A percentile compares a stretch with the other conserved stretches of the same genome.
phyloP scores from a whole-genome alignment of 2,888 invertebrate genomes.

The Bellardia bayeri region DNA sequence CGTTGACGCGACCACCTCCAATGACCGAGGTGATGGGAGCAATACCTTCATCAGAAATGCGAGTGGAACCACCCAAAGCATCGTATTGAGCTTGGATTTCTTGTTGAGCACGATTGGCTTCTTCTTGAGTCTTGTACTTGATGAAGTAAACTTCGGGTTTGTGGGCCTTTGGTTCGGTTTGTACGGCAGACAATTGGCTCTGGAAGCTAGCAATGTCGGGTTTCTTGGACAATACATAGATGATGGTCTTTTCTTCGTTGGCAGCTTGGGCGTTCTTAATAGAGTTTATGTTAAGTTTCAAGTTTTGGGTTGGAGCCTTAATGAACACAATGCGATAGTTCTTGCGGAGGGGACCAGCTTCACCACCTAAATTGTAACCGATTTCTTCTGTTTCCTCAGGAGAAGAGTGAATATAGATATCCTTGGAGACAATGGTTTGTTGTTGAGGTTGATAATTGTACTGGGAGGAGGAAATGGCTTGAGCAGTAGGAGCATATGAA shows the following conservation, averaged over 20 bases:
- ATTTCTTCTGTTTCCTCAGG: conserved; percentile 82
- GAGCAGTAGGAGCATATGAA: conserved; percentile 1
- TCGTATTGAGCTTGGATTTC: conserved; percentile 83
- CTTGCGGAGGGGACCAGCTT: conserved; percentile 80
- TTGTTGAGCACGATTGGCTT: conserved; percentile 82
- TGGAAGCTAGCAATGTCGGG: conserved; percentile 81
- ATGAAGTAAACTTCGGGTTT: conserved; percentile 84
- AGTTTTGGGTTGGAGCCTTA: conserved; percentile 83
- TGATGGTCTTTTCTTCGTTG: conserved; percentile 84
- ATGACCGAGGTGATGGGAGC: conserved; percentile 80
- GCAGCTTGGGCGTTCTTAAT: conserved; percentile 79
- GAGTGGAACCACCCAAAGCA: conserved; percentile 82
- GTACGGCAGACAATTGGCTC: conserved; percentile 88
- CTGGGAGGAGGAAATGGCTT: conserved; percentile 20
- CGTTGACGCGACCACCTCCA: conserved; percentile 76
- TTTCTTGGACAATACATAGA: conserved; percentile 83
- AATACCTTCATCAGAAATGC: conserved; percentile 82
- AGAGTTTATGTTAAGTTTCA: conserved; percentile 83
- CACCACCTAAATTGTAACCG: conserved; percentile 71
- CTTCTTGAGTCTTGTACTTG: conserved; percentile 83
- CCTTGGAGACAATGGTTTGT: conserved; percentile 80
- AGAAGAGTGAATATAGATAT: conserved; percentile 82
- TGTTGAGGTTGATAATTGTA: conserved; percentile 61
- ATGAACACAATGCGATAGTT: conserved; percentile 84
- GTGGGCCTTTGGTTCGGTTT: conserved; percentile 78